Percentiles rank a stretch among this genome's conserved stretches.
Evolutionary conservation across 2,888 invertebrate genomes (phyloP).

Genomic region (Orthonychiurus folsomi): DNA sequence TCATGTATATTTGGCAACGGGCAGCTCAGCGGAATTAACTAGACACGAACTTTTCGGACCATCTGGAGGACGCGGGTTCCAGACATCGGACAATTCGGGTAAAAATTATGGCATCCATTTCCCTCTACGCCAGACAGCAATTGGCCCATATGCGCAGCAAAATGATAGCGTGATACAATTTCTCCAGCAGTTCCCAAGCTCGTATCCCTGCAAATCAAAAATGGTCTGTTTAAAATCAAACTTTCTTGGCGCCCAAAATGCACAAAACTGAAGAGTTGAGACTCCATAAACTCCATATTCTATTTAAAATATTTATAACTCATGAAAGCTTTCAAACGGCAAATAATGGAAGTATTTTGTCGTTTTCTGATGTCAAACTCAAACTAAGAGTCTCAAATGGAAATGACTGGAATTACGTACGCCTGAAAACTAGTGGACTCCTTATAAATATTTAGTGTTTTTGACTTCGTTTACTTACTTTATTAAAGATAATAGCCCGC

Average conservation of each 20-base stretch:
- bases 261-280: no score
- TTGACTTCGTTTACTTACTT: conserved; percentile 46
- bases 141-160: conserved; percentile 60
- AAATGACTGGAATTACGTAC: no score
- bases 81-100: conserved; percentile 57
- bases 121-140: conserved; percentile 57
- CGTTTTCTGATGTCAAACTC: no score
- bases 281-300: no score
- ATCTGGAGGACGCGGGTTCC: conserved; percentile 55
- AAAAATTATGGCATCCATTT: conserved; percentile 59
- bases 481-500: conserved; percentile 53
- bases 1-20: no score
- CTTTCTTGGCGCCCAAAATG: neutral
- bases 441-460: no score
- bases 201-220: conserved; percentile 50
- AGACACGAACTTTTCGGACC: conserved; percentile 51
- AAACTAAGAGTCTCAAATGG: no score
- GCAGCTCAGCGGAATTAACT: no score
- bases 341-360: no score
- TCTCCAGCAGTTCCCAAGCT: conserved; percentile 56
- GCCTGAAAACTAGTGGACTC: no score
- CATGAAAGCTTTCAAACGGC: no score
- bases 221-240: conserved; percentile 5
- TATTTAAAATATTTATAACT: no score
- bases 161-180: conserved; percentile 47